Evolutionary conservation across 2,888 invertebrate species (phyloP), one percentile per base, ranked within the genome.

Genomic region (Drosophila bunnanda): DNA sequence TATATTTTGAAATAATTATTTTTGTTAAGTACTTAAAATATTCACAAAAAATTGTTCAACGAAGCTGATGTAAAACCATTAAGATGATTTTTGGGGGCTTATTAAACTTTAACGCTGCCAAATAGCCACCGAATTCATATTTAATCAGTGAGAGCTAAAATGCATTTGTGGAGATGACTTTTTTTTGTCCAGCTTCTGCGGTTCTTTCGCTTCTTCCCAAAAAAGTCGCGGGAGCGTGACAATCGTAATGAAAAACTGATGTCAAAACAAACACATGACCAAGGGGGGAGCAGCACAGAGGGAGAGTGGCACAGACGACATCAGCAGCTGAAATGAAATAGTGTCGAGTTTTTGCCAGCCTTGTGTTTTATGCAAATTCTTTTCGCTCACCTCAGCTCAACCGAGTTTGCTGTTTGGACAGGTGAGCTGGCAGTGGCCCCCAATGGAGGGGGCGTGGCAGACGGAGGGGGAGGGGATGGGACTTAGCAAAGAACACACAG

Each of bases 311-410:
- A 17, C 32, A 44, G 46, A 39, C 46, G 32, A 43, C 41, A 61
- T 28, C 34, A 55, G 64, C 65, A 60, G 57, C 54, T 75, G 80
- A 74, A 85, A 85, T 85, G 80, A 82, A 80, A 79, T 78, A 82
- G 80, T 85, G 77, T 65, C 71, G 77, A 75, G 80, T 85, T 82
- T 82, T 85, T 75, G 65, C 85, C 73, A 64, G 61, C 66, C 74
- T 72, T 76, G 75, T 80, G 85, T 84, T 82, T 87, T 85, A 85
- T 85, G 84, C 86, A 85, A 88, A 85, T 85, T 79, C 62, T 43
- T 52, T 67, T 41, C 41, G 39, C 69, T 48, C 62, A 65, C 68
- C 57, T 56, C 68, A 41, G 58, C 65, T 69, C 64, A 58, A 54
- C 54, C 66, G 79, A 77, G 70, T 77, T 72, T 67, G 70, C 65